A percentile compares a stretch with the other conserved stretches of the same genome.
Evolutionary conservation across 2,113 vertebrate species (phyloP).

Genomic region (Mionectes macconnelli): DNA sequence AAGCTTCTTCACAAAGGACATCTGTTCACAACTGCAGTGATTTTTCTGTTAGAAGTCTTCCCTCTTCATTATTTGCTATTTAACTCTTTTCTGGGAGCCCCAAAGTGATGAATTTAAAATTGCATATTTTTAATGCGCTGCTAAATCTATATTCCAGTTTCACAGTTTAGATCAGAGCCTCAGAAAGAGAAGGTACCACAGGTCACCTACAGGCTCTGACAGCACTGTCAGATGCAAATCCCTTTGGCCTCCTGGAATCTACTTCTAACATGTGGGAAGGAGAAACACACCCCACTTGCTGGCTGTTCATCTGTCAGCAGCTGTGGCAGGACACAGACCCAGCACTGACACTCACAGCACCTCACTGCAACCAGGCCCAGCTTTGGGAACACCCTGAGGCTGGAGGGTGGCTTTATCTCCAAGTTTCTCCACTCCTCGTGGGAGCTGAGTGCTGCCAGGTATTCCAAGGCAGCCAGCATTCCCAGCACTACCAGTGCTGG

Average conservation of each 20-base stretch:
- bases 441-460: not conserved
- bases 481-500: not conserved
- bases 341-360: not conserved
- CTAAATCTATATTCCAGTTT: not conserved
- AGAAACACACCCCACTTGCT: not conserved
- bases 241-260: not conserved
- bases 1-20: not conserved
- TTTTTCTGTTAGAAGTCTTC: not conserved
- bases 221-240: not conserved
- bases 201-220: not conserved
- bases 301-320: not conserved
- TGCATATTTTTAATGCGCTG: not conserved
- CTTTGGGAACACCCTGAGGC: not conserved
- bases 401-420: no score
- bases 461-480: not conserved
- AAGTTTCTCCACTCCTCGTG: not conserved
- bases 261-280: fast-evolving
- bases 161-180: not conserved
- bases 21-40: not conserved
- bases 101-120: not conserved
- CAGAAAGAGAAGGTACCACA: not conserved
- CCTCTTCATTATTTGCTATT: not conserved
- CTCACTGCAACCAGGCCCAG: not conserved
- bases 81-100: not conserved
- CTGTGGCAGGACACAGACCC: not conserved